Evolutionary conservation across 2,888 invertebrate species (phyloP).

Genomic region (Syritta pipiens): DNA sequence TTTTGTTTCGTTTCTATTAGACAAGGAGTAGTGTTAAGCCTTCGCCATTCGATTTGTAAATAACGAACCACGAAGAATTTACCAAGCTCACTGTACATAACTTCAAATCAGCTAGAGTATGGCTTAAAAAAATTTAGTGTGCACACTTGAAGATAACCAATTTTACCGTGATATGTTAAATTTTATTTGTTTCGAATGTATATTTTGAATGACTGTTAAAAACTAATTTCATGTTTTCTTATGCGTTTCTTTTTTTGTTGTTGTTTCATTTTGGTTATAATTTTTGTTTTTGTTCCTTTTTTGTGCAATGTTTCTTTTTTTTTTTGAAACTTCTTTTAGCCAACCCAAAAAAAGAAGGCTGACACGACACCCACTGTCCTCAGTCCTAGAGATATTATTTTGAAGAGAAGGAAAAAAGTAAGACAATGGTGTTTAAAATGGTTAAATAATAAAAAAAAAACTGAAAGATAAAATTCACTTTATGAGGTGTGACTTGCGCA

Average conservation of each 20-base stretch:
- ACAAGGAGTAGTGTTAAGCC: too few species aligned
- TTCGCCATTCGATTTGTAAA: too few species aligned
- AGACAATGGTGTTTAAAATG: conserved; percentile 57
- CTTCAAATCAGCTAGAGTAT: conserved; percentile 44
- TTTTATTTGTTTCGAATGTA: conserved; percentile 46
- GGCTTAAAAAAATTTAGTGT: conserved; percentile 43
- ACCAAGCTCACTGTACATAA: conserved; percentile 10
- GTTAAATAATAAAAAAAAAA: conserved; percentile 9
- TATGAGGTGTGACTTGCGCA: conserved; percentile 44
- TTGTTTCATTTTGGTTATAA: conserved; percentile 13
- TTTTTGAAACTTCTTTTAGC: conserved; percentile 65
- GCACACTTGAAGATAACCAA: conserved; percentile 40
- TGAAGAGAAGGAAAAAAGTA: conserved; percentile 73
- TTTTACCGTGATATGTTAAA: not conserved
- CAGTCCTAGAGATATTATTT: conserved; percentile 73
- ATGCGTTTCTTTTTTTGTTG: conserved; percentile 12
- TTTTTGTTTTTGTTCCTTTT: conserved; percentile 32
- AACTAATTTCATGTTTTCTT: conserved; percentile 52
- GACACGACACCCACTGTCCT: conserved; percentile 70
- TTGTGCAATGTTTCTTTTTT: conserved; percentile 57
- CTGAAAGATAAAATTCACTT: not conserved
- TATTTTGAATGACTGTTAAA: conserved; percentile 52
- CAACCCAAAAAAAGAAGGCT: conserved; percentile 69
- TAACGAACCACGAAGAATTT: not conserved
- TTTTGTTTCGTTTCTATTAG: too few species aligned